phyloP scores from a whole-genome alignment of 2,888 invertebrate species.

The Synergus japonicus region DNA sequence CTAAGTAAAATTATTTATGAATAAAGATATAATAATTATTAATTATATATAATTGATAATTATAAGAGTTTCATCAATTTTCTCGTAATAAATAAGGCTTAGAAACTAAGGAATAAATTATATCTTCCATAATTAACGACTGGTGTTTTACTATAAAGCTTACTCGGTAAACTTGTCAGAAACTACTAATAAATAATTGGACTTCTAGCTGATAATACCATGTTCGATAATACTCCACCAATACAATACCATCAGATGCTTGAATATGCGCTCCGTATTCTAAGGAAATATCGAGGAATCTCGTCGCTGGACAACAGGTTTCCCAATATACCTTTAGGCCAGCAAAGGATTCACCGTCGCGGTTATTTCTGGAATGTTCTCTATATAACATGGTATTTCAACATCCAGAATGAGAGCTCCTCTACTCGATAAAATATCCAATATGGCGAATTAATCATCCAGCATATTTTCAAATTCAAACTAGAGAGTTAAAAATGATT shows the following conservation, averaged over 20 bases:
- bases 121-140: not conserved
- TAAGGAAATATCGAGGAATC: not conserved
- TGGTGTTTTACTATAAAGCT: not conserved
- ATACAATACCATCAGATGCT: not conserved
- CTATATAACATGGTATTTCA: not conserved
- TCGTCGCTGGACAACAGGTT: not conserved
- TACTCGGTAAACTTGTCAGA: slow-evolving; percentile 7
- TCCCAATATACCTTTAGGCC: slow-evolving; percentile 4
- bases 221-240: not conserved
- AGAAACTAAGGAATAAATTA: not conserved
- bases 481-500: too few species aligned
- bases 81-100: not conserved
- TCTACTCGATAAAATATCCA: not conserved
- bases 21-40: too few species aligned
- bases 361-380: slow-evolving; percentile 28
- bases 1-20: not conserved
- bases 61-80: not conserved
- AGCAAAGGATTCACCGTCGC: not conserved
- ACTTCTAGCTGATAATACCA: slow-evolving; percentile 6
- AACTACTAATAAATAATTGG: slow-evolving; percentile 17
- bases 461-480: too few species aligned
- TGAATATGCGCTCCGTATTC: not conserved
- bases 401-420: not conserved
- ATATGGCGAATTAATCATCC: too few species aligned
- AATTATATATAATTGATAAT: not conserved